Conservation (phyloP, 2,797 vertebrate species). For the Acomys russatus region DNA sequence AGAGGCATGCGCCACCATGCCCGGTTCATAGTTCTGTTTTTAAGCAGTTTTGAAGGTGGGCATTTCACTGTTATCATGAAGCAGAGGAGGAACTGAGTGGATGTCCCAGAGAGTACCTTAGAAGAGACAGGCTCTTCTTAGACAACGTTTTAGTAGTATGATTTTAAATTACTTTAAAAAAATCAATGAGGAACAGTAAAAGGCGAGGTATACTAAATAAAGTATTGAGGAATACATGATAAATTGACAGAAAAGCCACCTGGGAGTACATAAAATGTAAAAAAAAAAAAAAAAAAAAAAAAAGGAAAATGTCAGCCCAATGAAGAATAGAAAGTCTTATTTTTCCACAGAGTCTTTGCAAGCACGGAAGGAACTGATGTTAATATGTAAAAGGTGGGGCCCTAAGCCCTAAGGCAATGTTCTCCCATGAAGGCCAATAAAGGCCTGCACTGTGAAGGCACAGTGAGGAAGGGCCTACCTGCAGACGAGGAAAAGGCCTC, state of each 20-base stretch:
- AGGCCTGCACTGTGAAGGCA: neutral
- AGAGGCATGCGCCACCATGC: too few relatives aligned
- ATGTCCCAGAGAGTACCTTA: neutral
- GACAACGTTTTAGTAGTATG: neutral
- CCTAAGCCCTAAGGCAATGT: neutral
- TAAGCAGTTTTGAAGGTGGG: neutral
- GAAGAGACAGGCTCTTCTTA: neutral
- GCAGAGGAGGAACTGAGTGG: neutral
- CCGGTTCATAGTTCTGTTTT: neutral
- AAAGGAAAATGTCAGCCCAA: neutral
- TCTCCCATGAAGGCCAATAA: neutral
- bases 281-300: neutral
- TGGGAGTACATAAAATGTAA: neutral
- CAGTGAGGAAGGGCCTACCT: neutral
- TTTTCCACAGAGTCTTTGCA: neutral
- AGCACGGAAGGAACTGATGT: neutral
- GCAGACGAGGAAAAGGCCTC: neutral
- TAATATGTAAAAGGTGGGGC: fast-evolving
- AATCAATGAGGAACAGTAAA: neutral
- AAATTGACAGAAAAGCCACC: neutral
- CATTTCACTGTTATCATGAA: neutral
- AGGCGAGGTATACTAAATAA: neutral
- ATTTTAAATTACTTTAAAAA: neutral
- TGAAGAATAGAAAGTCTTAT: neutral
- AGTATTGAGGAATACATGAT: neutral